These are phyloP conservation scores for Hemithea aestivaria DNA, from an alignment of 2,888 invertebrate species.

Conservation along the genomic window DNA sequence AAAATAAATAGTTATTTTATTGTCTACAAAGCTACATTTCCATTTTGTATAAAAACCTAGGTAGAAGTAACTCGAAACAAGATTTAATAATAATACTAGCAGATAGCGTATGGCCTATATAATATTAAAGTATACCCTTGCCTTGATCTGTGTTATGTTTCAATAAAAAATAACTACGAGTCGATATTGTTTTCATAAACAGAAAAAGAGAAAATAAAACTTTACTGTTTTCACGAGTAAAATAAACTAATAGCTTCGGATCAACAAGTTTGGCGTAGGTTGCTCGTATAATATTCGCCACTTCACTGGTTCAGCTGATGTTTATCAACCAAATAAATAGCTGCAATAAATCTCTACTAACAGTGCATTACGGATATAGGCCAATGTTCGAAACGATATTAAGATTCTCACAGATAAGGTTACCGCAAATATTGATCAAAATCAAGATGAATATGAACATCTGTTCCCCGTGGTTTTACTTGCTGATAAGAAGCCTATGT, in stretches of 20 bases:
- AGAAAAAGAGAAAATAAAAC: conserved; percentile 7
- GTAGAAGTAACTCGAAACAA: no score
- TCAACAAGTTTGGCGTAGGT: conserved; percentile 1
- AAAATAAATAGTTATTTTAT: no score
- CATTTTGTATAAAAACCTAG: no score
- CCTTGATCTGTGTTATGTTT: conserved; percentile 3
- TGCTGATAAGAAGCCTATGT: no score
- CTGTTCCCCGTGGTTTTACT: no score
- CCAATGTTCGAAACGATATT: conserved; percentile 2
- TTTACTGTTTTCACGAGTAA: conserved; percentile 5
- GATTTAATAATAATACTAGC: no score
- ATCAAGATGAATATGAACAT: no score
- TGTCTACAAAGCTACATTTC: no score
- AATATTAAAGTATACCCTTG: no score
- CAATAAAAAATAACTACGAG: conserved; percentile 3
- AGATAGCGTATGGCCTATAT: no score
- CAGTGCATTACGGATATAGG: conserved; percentile 3
- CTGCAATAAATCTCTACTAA: conserved; percentile 6
- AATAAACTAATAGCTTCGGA: conserved; percentile 6
- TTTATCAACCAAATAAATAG: conserved; percentile 1
- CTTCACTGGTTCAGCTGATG: conserved; percentile 2
- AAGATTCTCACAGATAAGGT: no score
- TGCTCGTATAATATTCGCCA: conserved; percentile 2
- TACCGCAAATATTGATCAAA: no score
- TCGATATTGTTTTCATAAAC: conserved; percentile 4